Percentiles rank a stretch among this genome's conserved stretches.
Evolutionary conservation across 2,113 vertebrate genomes (phyloP).

Genomic region (Pandion haliaetus): DNA sequence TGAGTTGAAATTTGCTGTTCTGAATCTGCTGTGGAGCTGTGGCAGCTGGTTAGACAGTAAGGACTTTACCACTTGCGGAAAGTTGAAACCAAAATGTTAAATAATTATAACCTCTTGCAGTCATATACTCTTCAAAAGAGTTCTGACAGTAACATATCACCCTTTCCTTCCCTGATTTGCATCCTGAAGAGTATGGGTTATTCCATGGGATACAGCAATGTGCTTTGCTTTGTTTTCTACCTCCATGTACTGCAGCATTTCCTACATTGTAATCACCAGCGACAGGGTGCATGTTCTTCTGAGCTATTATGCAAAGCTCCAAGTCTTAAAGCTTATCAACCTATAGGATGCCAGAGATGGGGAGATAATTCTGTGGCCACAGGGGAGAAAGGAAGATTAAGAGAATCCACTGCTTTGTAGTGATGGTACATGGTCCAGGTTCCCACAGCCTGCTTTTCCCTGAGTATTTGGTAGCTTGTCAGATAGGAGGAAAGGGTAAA

Average conservation of each 20-base stretch:
- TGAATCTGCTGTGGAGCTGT: neutral
- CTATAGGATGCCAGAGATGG: neutral
- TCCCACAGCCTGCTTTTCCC: neutral
- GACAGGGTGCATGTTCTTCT: neutral
- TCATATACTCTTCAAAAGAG: neutral
- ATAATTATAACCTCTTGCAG: neutral
- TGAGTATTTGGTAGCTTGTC: neutral
- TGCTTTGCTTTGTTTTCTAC: neutral
- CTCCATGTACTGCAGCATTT: neutral
- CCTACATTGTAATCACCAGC: neutral
- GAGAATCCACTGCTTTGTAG: neutral
- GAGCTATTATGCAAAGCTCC: neutral
- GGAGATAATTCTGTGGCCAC: neutral
- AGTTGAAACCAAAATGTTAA: neutral
- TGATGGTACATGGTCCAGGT: too few relatives aligned
- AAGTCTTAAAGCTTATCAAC: neutral
- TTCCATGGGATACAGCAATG: neutral
- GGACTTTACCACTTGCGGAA: neutral
- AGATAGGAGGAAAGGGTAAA: neutral
- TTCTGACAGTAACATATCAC: neutral
- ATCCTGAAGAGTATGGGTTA: neutral
- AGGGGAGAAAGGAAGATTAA: neutral
- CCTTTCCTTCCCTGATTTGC: neutral
- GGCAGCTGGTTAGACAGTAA: neutral
- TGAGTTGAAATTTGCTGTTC: neutral